Base-by-base conservation (phyloP, 2,113 vertebrate genomes). In the Gavia stellata region DNA sequence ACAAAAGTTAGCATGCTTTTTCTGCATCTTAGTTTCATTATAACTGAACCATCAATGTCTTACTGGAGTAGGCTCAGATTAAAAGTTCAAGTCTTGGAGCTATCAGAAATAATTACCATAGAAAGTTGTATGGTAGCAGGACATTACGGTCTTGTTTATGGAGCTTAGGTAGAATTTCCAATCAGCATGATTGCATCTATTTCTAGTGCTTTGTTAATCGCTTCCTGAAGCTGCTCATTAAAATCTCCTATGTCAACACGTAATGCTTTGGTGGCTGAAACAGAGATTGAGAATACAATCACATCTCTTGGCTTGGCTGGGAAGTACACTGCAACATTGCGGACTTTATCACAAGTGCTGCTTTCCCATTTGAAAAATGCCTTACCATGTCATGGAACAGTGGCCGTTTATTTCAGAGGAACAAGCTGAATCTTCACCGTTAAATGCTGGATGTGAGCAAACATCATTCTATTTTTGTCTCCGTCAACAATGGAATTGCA, bases 111-210 rank as follows among this genome's bases (percentile, higher is more conserved):
- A 97, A 96, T 96, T 93, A 94, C 47, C 82, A 87, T 21, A 86
- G 86, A 96, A 95, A 94, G 94, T 92, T 94, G 80, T 65, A 78
- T 84, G 90, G 95, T 83, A 90, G 92, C 88, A 96, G 96, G 96
- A 97, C 96, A 95, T 94, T 95, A 95, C n/a, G 6, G 50, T 92
- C 90, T 93, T 96, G 96, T 97, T 96, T 97, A 96, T 96, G 96
- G 92, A 95, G 90, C 92, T 95, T 96, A 94, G 92, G 83, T 92
- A 96, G 95, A 92, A 97, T 96, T 96, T 96, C 92, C 96, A 97
- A 97, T 97, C 96, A 97, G 94, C 90, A 95, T 97, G 96, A 97
- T 97, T 97, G 94, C 96, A 96, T 96, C 96, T 96, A 96, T 97
- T 96, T 97, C 96, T 97, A 97, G 97, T 92, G 92, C 94, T 96